Percentiles rank a stretch among this genome's conserved stretches.
phyloP scores from a whole-genome alignment of 1,140 invertebrate species.

The Bombus soroeensis region DNA sequence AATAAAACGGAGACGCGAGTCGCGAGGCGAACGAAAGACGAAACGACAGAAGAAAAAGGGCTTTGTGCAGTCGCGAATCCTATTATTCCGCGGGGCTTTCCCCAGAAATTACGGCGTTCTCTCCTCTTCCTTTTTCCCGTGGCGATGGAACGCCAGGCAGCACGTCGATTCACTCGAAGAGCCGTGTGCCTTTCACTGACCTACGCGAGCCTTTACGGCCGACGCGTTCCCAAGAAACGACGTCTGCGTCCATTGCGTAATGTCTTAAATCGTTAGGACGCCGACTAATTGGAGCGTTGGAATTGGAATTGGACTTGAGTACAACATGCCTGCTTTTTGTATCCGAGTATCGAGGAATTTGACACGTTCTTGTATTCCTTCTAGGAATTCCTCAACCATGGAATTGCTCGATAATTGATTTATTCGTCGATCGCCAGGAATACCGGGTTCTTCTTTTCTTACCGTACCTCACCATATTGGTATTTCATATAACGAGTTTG shows the following conservation, averaged over 20 bases:
- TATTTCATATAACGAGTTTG: neutral
- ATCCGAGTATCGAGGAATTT: neutral
- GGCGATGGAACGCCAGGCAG: constrained; percentile 3
- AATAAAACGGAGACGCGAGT: neutral
- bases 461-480: neutral
- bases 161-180: constrained; percentile 32
- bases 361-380: neutral
- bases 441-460: neutral
- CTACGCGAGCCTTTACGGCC: constrained; percentile 33
- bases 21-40: constrained; percentile 30
- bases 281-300: constrained; percentile 68
- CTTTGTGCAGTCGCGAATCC: constrained; percentile 63
- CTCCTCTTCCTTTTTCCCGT: neutral
- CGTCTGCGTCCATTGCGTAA: constrained; percentile 63
- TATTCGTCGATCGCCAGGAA: neutral
- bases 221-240: constrained; percentile 42
- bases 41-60: constrained; percentile 23
- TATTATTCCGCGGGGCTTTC: constrained; percentile 67
- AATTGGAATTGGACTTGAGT: constrained; percentile 35
- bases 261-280: constrained; percentile 71
- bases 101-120: constrained; percentile 62
- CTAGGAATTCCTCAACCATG: neutral
- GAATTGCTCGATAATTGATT: neutral
- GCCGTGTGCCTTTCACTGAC: constrained; percentile 37
- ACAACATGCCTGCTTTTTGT: no score